A percentile compares a stretch with the other conserved stretches of the same genome.
Evolutionary conservation across 2,113 vertebrate genomes (phyloP).

Genomic region (Pterocles gutturalis): DNA sequence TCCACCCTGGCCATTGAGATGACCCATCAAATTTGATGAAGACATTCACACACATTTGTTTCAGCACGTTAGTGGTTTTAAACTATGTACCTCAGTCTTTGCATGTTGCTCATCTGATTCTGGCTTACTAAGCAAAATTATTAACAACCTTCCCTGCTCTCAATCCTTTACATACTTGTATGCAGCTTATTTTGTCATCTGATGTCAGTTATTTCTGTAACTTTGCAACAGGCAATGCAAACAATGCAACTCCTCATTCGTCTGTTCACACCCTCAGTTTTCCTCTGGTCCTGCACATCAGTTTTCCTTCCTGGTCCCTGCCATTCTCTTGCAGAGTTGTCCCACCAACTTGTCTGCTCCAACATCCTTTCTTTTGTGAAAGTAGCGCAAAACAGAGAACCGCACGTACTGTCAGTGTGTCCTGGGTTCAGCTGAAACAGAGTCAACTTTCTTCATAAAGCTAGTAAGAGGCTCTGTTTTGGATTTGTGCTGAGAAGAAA

Average conservation of each 20-base stretch:
- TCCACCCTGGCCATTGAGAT: not conserved
- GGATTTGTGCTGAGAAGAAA: too few species aligned
- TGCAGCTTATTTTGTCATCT: not conserved
- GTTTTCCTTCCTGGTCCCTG: not conserved
- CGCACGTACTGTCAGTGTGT: fast-evolving
- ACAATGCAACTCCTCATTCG: not conserved
- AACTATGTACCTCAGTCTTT: not conserved
- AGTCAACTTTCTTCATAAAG: too few species aligned
- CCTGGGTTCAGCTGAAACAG: too few species aligned
- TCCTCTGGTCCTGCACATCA: not conserved
- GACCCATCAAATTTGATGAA: not conserved
- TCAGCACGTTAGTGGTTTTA: not conserved
- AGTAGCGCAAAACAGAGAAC: not conserved
- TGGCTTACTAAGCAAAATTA: not conserved
- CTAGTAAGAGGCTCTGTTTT: too few species aligned
- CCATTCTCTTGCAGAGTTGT: not conserved
- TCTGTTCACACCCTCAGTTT: not conserved
- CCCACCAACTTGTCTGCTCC: not conserved
- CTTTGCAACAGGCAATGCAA: not conserved
- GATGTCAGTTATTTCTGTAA: not conserved
- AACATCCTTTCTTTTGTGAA: not conserved
- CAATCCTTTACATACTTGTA: not conserved
- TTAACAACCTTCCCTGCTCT: not conserved
- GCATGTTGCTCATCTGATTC: not conserved
- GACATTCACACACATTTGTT: not conserved